Base-by-base conservation (phyloP, 1,140 invertebrate species). In the Orchesella cincta region DNA sequence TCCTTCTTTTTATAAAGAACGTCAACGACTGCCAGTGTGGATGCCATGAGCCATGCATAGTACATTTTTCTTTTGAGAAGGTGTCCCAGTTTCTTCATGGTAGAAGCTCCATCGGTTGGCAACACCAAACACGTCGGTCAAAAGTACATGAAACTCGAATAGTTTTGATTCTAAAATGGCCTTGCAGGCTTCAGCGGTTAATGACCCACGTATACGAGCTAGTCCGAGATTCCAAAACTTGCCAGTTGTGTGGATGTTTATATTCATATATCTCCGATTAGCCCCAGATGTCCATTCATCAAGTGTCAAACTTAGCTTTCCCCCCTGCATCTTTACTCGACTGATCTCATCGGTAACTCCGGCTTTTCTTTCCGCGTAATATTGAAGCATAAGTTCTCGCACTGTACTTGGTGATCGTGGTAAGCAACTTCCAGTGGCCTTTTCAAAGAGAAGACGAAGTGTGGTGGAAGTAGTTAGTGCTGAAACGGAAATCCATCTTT, bases 21-120 rank as follows among this genome's bases (percentile, higher is more conserved):
- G 8, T 71, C 67, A 29, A 23, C 23, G 8, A 71, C 34, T 8
- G 67, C 29, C 18, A 71, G 23, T n/a, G 67, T 71, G 67, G 31
- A n/a, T 28, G 23, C 26, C 67, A 33, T 71, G 67, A 28, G 67
- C 67, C 16, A 71, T 71, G 23, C 67, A 71, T 8, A 71, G 29
- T 31, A 28, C 14, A 33, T 71, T 14, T 33, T 8, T 2, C 23
- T 31, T 71, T 23, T 18, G 16, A 2, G 31, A 12, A 33, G 23
- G 1, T 31, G 5, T 12, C 23, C 67, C 67, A n/a, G n/a, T n/a
- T n/a, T n/a, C n/a, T n/a, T n/a, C n/a, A n/a, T n/a, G n/a, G n/a
- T n/a, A n/a, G 23, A 71, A 71, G 3, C 31, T 71, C 23, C 18
- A 8, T 16, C 5, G 14, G 23, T 28, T 28, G 18, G 67, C 16